Evolutionary conservation across 2,113 vertebrate genomes (phyloP).

Genomic region (Chloebia gouldiae): DNA sequence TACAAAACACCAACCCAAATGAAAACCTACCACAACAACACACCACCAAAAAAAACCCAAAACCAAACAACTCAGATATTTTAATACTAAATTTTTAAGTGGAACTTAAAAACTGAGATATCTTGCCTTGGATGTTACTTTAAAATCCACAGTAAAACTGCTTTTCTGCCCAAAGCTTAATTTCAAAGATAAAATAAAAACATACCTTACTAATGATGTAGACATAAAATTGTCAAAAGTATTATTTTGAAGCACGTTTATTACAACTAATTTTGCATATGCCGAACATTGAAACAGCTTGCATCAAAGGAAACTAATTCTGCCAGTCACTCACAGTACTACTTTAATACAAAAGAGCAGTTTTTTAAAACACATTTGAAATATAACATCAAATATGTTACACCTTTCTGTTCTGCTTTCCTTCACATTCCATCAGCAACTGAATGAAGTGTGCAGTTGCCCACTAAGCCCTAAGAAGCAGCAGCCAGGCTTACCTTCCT

Average conservation of each 20-base stretch:
- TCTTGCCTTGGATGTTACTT: neutral
- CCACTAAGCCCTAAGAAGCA: neutral
- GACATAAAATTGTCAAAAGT: neutral
- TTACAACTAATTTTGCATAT: neutral
- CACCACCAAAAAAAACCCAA: neutral
- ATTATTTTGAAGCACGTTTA: neutral
- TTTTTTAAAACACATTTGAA: neutral
- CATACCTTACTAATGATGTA: neutral
- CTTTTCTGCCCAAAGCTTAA: neutral
- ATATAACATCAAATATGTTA: neutral
- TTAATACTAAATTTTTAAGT: neutral
- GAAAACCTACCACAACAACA: neutral
- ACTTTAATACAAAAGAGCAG: neutral
- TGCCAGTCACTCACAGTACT: neutral
- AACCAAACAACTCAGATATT: neutral
- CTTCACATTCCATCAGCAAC: neutral
- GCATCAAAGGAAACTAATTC: neutral
- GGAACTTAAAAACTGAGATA: neutral
- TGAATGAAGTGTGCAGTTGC: neutral
- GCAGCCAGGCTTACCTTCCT: constrained; percentile 75
- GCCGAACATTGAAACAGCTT: neutral
- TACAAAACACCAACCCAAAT: neutral
- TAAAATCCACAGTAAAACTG: neutral
- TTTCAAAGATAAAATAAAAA: neutral
- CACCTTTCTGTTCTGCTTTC: neutral